phyloP scores from a whole-genome alignment of 2,797 vertebrate species.

The Pipistrellus pygmaeus region DNA sequence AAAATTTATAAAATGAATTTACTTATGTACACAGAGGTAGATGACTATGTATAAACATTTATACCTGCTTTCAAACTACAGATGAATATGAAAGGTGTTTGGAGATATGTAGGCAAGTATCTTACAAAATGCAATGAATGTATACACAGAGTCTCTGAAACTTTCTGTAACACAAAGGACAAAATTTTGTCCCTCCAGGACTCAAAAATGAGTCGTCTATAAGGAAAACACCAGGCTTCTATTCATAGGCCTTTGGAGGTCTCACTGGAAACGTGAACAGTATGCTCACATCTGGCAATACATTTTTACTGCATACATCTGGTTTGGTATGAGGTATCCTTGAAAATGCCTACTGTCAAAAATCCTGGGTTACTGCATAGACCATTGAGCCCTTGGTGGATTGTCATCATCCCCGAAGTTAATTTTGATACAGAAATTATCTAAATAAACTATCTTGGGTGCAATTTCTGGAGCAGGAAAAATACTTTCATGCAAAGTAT shows the following conservation, averaged over 20 bases:
- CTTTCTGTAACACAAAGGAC: conserved; percentile 45
- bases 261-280: conserved; percentile 78
- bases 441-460: conserved; percentile 11
- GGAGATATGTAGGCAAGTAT: background rate
- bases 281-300: conserved; percentile 68
- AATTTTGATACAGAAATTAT: conserved; percentile 60
- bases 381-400: background rate
- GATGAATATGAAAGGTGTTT: background rate
- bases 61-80: conserved; percentile 10
- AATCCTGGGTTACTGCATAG: conserved; percentile 47
- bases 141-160: conserved; percentile 52
- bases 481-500: background rate
- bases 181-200: conserved; percentile 65
- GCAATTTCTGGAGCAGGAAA: conserved; percentile 53
- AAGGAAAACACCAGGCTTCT: conserved; percentile 73
- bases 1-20: background rate
- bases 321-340: conserved; percentile 69
- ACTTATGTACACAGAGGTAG: background rate
- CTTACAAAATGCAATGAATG: conserved; percentile 32
- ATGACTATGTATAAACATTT: background rate
- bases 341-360: conserved; percentile 66
- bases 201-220: conserved; percentile 73
- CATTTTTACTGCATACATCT: conserved; percentile 79
- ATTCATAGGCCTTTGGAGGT: conserved; percentile 78
- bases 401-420: conserved; percentile 34